These are phyloP conservation scores for Rhodinocichla rosea DNA, from an alignment of 2,113 vertebrate species.

Conservation along the genomic window DNA sequence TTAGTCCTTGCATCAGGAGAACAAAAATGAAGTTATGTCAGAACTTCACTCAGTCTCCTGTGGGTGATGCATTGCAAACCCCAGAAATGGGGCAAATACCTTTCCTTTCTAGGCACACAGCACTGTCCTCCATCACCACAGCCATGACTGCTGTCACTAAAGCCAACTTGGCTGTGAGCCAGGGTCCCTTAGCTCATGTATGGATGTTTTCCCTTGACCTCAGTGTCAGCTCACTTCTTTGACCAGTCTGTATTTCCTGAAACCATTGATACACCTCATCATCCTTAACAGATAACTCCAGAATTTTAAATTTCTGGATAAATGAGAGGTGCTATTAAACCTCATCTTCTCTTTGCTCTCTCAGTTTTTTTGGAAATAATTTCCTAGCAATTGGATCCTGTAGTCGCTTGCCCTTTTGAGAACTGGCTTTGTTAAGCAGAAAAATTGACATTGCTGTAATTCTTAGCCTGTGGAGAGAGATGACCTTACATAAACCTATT, in stretches of 20 bases:
- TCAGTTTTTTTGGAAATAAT: background rate
- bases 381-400: background rate
- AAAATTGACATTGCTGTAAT: background rate
- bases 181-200: background rate
- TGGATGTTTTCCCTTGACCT: background rate
- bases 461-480: constrained; percentile 12
- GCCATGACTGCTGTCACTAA: background rate
- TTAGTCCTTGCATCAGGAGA: background rate
- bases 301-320: background rate
- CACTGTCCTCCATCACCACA: background rate
- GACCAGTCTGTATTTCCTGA: background rate
- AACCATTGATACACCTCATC: background rate
- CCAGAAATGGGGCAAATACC: background rate
- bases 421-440: constrained; percentile 18
- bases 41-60: background rate
- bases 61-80: background rate
- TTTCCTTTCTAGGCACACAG: background rate
- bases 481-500: constrained; percentile 45
- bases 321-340: background rate
- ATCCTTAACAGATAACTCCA: background rate
- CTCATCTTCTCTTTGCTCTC: background rate
- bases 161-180: background rate
- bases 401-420: background rate
- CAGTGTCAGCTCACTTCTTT: background rate
- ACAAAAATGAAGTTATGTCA: background rate